Evolutionary conservation across 2,888 invertebrate species (phyloP).

Genomic region (Drosophila putrida): DNA sequence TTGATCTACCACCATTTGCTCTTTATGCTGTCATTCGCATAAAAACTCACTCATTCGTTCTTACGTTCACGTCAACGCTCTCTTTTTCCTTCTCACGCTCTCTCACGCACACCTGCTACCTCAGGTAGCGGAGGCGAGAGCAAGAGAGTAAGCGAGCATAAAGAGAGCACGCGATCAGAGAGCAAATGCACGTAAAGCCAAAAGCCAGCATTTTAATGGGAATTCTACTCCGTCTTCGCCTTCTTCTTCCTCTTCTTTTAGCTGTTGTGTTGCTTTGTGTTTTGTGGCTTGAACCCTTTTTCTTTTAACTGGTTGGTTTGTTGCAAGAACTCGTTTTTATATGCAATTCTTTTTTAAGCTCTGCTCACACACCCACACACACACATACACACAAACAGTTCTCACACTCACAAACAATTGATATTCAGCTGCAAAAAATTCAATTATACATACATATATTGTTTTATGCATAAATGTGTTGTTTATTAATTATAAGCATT

Average conservation of each 20-base stretch:
- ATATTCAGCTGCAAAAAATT: constrained; percentile 11
- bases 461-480: neutral
- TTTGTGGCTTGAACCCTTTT: constrained; percentile 61
- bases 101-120: constrained; percentile 70
- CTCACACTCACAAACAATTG: constrained; percentile 29
- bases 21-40: constrained; percentile 66
- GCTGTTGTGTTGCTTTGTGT: constrained; percentile 17
- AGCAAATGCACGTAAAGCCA: constrained; percentile 33
- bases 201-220: constrained; percentile 50
- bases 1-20: constrained; percentile 43
- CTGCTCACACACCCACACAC: constrained; percentile 41
- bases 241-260: constrained; percentile 36
- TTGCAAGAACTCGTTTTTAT: constrained; percentile 71
- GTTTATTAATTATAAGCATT: constrained; percentile 28
- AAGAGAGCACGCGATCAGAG: constrained; percentile 29
- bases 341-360: constrained; percentile 70
- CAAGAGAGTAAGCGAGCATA: constrained; percentile 22
- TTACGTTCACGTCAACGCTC: constrained; percentile 35
- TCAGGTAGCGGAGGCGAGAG: constrained; percentile 56
- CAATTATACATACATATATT: constrained; percentile 7
- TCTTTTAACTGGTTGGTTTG: constrained; percentile 45
- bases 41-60: constrained; percentile 37
- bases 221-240: constrained; percentile 33
- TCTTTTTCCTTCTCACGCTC: constrained; percentile 34
- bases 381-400: constrained; percentile 18